These are phyloP conservation scores for Metopia argyrocephala DNA, from an alignment of 2,888 invertebrate species.

Conservation along the genomic window DNA sequence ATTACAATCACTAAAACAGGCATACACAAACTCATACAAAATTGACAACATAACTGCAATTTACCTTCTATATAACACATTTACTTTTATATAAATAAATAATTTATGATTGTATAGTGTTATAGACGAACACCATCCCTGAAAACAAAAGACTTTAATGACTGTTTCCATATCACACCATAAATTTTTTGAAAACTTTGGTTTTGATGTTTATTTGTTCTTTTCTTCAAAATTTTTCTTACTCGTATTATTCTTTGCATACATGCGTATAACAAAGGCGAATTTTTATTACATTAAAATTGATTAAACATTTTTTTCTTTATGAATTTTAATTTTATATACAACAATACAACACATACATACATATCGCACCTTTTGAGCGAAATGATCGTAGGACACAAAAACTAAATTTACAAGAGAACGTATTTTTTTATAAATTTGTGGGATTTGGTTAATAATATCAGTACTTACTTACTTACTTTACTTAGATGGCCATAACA, in stretches of 20 bases:
- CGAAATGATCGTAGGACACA: too few species aligned
- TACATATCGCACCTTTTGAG: too few species aligned
- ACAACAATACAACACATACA: too few species aligned
- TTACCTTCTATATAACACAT: slow-evolving; percentile 5
- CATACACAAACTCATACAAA: too few species aligned
- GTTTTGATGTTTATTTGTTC: slow-evolving; percentile 29
- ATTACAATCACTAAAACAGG: slow-evolving; percentile 18
- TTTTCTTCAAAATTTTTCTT: neutral
- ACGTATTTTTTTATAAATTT: too few species aligned
- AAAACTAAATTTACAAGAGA: too few species aligned
- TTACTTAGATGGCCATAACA: too few species aligned
- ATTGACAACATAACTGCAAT: slow-evolving; percentile 44
- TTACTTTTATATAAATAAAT: neutral
- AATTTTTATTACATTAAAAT: slow-evolving; percentile 54
- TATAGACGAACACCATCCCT: slow-evolving; percentile 51
- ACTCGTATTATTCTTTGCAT: neutral
- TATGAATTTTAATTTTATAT: slow-evolving; percentile 46
- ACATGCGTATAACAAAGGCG: slow-evolving; percentile 6
- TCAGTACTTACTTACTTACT: too few species aligned
- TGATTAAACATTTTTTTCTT: slow-evolving; percentile 35
- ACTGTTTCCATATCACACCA: slow-evolving; percentile 57
- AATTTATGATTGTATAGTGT: slow-evolving; percentile 21
- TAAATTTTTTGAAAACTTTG: slow-evolving; percentile 52
- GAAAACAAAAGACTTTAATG: slow-evolving; percentile 45
- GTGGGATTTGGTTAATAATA: too few species aligned